phyloP scores from a whole-genome alignment of 2,888 invertebrate species.

The Mayetiola destructor region DNA sequence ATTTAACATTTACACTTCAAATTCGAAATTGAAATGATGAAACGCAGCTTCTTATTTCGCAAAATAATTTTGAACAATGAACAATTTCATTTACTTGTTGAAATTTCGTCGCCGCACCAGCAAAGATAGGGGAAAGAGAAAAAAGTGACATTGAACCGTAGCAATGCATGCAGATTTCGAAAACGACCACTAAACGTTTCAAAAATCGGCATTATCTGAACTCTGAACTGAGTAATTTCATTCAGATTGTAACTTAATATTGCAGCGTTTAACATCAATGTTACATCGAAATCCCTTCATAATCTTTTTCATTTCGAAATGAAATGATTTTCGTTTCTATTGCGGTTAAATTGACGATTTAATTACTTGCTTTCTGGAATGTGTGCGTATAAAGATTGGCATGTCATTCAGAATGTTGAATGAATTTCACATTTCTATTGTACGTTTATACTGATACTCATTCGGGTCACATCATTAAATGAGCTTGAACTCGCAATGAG shows the following conservation, averaged over 20 bases:
- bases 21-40: too few relatives aligned
- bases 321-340: constrained; percentile 4
- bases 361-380: neutral
- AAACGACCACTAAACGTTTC: neutral
- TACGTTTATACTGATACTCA: neutral
- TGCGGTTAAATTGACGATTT: constrained; percentile 6
- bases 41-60: too few relatives aligned
- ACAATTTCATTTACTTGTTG: neutral
- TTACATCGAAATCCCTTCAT: neutral
- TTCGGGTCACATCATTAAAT: neutral
- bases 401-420: neutral
- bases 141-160: too few relatives aligned
- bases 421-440: neutral
- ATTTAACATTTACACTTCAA: too few relatives aligned
- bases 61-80: neutral
- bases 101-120: neutral
- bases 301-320: neutral
- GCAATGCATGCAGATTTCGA: neutral
- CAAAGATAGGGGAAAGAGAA: too few relatives aligned
- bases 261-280: neutral
- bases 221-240: neutral
- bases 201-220: neutral
- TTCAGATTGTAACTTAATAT: constrained; percentile 1
- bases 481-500: neutral
- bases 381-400: neutral